Conservation (phyloP, 2,888 invertebrate species). For the Eurois occulta region DNA sequence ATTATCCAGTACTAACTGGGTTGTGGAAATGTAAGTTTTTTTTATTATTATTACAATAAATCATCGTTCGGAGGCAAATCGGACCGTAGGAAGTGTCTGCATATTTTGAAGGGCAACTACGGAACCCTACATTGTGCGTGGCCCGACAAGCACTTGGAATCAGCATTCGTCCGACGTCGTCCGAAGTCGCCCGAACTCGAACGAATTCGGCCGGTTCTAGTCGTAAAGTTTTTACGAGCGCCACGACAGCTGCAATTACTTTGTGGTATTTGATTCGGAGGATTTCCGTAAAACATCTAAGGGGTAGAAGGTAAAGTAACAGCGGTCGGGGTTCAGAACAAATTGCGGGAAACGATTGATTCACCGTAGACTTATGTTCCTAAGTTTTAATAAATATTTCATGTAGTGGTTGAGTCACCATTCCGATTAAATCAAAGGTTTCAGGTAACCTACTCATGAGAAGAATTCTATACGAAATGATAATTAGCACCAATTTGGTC, state of each 20-base stretch:
- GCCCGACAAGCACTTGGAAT: no score
- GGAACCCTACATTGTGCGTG: no score
- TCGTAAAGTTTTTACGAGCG: constrained; percentile 62
- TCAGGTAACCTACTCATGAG: background rate
- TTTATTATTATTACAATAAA: no score
- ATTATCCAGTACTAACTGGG: no score
- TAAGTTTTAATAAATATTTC: background rate
- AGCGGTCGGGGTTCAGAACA: background rate
- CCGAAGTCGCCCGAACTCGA: constrained; percentile 5
- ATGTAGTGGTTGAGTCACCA: background rate
- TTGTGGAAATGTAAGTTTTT: no score
- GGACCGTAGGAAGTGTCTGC: no score
- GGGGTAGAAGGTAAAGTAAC: background rate
- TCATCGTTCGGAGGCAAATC: no score
- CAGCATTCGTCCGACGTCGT: constrained; percentile 11
- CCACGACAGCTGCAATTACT: constrained; percentile 56
- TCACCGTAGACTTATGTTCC: background rate
- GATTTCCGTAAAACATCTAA: background rate
- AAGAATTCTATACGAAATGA: background rate
- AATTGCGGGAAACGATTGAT: background rate
- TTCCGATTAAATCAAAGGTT: background rate
- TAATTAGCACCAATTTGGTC: background rate
- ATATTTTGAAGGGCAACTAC: no score
- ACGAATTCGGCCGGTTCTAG: constrained; percentile 3
- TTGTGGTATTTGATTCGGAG: constrained; percentile 54